Evolutionary conservation across 2,113 vertebrate genomes (phyloP).

Genomic region (Eublepharis macularius): DNA sequence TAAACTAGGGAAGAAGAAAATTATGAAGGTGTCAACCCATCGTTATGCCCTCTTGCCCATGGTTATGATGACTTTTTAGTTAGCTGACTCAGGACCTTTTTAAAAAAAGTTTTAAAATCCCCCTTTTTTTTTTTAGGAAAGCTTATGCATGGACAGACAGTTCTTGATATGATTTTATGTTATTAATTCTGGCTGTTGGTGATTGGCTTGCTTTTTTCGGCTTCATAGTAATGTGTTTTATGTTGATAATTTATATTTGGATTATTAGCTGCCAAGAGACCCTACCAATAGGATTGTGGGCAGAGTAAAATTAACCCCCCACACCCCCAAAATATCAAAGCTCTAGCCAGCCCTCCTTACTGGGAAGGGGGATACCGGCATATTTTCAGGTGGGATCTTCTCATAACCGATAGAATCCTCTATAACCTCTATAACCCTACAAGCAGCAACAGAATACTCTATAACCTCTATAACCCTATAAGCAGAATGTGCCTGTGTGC

Average conservation of each 20-base stretch:
- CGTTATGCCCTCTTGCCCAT: too few species aligned
- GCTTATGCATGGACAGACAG: not conserved
- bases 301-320: not conserved
- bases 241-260: not conserved
- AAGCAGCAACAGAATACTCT: too few species aligned
- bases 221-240: not conserved
- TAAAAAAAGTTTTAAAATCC: too few species aligned
- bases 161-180: not conserved
- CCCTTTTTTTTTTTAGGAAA: not conserved
- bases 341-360: not conserved
- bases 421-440: too few species aligned
- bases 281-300: not conserved
- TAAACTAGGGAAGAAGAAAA: not conserved
- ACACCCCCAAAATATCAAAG: too few species aligned
- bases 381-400: too few species aligned
- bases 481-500: too few species aligned
- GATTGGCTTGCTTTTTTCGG: not conserved
- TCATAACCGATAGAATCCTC: too few species aligned
- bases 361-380: too few species aligned
- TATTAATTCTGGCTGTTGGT: not conserved
- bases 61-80: too few species aligned
- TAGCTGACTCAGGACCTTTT: too few species aligned
- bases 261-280: not conserved
- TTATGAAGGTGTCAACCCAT: not conserved
- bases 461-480: too few species aligned